These are phyloP conservation scores for Rhabdomys pumilio DNA, from an alignment of 2,797 vertebrate species.

Conservation along the genomic window DNA sequence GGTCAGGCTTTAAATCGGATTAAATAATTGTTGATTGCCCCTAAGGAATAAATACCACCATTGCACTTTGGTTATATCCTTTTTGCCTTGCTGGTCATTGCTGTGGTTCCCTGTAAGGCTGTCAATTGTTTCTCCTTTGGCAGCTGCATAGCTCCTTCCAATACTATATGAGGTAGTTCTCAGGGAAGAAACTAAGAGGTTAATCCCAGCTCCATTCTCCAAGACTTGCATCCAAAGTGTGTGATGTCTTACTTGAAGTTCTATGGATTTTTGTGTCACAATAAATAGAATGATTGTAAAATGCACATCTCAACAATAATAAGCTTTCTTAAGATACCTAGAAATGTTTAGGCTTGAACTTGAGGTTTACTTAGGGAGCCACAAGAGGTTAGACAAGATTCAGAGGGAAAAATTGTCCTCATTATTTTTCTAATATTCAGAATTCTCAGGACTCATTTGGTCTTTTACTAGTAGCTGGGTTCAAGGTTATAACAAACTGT, in stretches of 20 bases:
- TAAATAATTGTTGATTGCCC: not conserved
- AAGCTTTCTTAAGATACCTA: not conserved
- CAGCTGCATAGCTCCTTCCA: too few species aligned
- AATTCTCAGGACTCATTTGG: not conserved
- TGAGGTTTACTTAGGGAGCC: not conserved
- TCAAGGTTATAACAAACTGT: not conserved
- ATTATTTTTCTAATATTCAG: not conserved
- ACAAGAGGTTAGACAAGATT: not conserved
- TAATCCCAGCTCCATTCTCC: not conserved
- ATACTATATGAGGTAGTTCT: not conserved
- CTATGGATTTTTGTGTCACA: not conserved
- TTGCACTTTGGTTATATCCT: not conserved
- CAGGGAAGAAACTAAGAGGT: not conserved
- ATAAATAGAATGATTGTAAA: not conserved
- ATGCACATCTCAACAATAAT: not conserved
- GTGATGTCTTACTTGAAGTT: not conserved
- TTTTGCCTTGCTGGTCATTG: not conserved
- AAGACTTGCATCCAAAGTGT: not conserved
- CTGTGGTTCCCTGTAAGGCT: not conserved
- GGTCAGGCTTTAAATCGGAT: not conserved
- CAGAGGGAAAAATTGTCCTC: not conserved
- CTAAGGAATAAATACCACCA: not conserved
- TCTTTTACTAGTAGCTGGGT: not conserved
- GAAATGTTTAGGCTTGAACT: not conserved
- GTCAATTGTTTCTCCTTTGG: not conserved